These are phyloP conservation scores for Andrena cerasifolii DNA, from an alignment of 1,140 invertebrate genomes.

Conservation along the genomic window DNA sequence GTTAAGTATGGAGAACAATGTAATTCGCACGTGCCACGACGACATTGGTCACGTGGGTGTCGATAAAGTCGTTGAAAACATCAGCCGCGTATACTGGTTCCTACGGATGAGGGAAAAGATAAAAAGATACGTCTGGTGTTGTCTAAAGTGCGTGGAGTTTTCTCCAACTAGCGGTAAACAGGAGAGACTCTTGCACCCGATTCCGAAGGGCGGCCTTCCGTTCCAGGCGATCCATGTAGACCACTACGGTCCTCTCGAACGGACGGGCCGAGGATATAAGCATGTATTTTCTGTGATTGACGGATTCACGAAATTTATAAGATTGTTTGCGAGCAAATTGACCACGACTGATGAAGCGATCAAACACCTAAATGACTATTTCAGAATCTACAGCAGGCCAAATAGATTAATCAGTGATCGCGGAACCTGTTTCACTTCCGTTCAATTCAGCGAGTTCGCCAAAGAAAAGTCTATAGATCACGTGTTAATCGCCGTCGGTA, in stretches of 20 bases:
- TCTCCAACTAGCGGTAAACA: not conserved
- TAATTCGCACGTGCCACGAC: not conserved
- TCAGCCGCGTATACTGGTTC: not conserved
- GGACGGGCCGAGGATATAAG: not conserved
- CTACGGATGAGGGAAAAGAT: not conserved
- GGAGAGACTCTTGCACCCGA: not conserved
- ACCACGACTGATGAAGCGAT: not conserved
- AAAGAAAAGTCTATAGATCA: not conserved
- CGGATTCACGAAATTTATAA: slow-evolving; percentile 10
- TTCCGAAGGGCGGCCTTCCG: not conserved
- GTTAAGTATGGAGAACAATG: not conserved
- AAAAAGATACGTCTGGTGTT: not conserved
- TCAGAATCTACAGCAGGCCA: not conserved
- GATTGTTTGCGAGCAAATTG: slow-evolving; percentile 1
- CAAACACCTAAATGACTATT: not conserved
- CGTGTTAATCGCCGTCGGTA: not conserved
- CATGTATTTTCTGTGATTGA: not conserved
- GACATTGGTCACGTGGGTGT: not conserved
- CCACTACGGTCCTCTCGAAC: not conserved
- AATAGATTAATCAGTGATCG: not conserved
- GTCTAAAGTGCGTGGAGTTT: not conserved
- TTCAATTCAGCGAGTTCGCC: not conserved
- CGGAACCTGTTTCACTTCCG: not conserved
- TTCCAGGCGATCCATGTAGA: not conserved
- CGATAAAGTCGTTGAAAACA: not conserved